Evolutionary conservation across 1,140 invertebrate species (phyloP).

Genomic region (Atta colombica): DNA sequence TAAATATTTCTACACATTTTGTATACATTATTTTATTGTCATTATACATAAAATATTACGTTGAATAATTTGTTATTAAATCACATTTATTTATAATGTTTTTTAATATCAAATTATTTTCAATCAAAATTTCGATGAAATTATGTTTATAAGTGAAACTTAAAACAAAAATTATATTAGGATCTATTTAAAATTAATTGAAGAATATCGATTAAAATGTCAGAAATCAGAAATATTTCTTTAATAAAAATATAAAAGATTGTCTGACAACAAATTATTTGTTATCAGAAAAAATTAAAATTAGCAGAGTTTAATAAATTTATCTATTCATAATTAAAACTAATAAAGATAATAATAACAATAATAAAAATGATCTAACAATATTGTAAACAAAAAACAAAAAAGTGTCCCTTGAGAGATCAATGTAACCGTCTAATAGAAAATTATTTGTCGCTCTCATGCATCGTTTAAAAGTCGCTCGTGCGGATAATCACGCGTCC

Average conservation of each 20-base stretch:
- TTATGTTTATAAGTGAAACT: neutral
- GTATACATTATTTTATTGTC: neutral
- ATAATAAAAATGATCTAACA: constrained; percentile 10
- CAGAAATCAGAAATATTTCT: neutral
- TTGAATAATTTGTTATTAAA: neutral
- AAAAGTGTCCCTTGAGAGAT: constrained; percentile 37
- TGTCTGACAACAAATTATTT: neutral
- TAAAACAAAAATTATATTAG: neutral
- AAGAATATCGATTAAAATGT: neutral
- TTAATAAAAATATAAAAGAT: neutral
- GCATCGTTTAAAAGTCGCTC: constrained; percentile 67
- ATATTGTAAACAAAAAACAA: neutral
- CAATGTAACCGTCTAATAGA: constrained; percentile 67
- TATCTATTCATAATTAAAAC: neutral
- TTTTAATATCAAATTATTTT: neutral
- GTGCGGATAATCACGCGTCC: constrained; percentile 66
- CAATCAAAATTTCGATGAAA: neutral
- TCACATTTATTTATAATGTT: neutral
- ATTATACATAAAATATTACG: neutral
- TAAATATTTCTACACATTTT: too few species aligned
- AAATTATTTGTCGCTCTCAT: constrained; percentile 69
- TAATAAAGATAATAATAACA: neutral
- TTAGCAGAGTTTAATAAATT: neutral
- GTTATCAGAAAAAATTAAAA: neutral
- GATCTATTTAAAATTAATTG: neutral